Conservation (phyloP, 1,140 invertebrate species). For the Campodea augens region DNA sequence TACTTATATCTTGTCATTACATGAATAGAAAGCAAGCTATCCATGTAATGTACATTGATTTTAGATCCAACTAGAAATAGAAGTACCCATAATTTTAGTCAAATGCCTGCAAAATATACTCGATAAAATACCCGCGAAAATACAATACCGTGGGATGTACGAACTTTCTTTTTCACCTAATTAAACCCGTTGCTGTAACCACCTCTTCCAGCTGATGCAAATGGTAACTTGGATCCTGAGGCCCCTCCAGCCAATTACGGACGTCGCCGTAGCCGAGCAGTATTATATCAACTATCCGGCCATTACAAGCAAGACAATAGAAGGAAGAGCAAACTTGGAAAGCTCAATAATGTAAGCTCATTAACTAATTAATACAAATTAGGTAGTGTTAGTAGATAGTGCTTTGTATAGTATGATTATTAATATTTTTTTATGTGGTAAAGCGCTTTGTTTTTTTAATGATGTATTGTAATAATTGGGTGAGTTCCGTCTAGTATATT, state of each 20-base stretch:
- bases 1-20: no score
- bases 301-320: constrained; percentile 77
- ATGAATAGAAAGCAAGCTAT: no score
- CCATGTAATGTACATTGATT: no score
- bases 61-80: no score
- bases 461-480: no score
- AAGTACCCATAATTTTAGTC: neutral
- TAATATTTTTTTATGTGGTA: no score
- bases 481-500: no score
- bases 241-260: constrained; percentile 74
- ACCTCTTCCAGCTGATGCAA: constrained; percentile 48
- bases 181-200: constrained; percentile 23
- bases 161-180: constrained; percentile 12
- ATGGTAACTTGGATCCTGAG: constrained; percentile 58
- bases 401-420: neutral
- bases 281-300: constrained; percentile 88
- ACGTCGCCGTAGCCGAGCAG: constrained; percentile 72
- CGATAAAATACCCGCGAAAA: neutral
- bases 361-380: neutral
- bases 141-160: neutral
- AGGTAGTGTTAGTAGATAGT: neutral
- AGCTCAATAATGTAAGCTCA: constrained; percentile 78
- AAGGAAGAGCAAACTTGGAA: constrained; percentile 81
- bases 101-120: neutral
- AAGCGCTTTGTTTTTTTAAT: no score